phyloP scores from a whole-genome alignment of 2,113 vertebrate genomes.

The Coracopsis vasa region DNA sequence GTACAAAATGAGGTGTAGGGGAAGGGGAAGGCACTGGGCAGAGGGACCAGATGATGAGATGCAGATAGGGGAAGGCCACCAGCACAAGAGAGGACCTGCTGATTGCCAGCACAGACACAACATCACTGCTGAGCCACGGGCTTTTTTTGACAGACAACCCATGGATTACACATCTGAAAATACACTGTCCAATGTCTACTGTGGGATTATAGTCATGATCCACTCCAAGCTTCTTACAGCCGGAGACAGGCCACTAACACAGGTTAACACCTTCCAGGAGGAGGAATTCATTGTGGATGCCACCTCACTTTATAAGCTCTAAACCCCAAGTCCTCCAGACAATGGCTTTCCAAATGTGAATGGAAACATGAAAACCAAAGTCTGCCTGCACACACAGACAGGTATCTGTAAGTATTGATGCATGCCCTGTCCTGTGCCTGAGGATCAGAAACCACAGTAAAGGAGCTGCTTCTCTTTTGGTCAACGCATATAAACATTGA shows the following conservation, averaged over 20 bases:
- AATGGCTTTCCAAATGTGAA: background rate
- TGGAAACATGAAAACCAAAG: background rate
- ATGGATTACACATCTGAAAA: slow-evolving; percentile 13
- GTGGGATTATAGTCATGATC: background rate
- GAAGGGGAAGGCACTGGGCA: background rate
- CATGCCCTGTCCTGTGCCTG: background rate
- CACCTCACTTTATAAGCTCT: background rate
- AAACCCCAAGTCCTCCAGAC: background rate
- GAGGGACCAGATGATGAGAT: background rate
- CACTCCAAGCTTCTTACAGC: background rate
- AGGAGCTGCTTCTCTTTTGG: background rate
- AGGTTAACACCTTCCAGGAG: background rate
- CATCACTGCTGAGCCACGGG: background rate
- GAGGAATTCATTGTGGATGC: background rate
- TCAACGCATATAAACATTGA: background rate
- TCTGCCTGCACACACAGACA: background rate
- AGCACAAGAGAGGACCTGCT: background rate
- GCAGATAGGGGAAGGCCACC: background rate
- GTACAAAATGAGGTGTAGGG: background rate
- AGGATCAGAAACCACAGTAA: background rate
- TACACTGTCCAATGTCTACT: background rate
- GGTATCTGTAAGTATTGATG: background rate
- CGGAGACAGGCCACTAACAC: accelerated
- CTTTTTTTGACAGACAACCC: background rate
- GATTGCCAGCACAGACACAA: background rate